Percentiles rank a stretch among this genome's conserved stretches.
These are phyloP conservation scores for Reinhardtius hippoglossoides DNA, from an alignment of 2,113 vertebrate species.

Conservation along the genomic window DNA sequence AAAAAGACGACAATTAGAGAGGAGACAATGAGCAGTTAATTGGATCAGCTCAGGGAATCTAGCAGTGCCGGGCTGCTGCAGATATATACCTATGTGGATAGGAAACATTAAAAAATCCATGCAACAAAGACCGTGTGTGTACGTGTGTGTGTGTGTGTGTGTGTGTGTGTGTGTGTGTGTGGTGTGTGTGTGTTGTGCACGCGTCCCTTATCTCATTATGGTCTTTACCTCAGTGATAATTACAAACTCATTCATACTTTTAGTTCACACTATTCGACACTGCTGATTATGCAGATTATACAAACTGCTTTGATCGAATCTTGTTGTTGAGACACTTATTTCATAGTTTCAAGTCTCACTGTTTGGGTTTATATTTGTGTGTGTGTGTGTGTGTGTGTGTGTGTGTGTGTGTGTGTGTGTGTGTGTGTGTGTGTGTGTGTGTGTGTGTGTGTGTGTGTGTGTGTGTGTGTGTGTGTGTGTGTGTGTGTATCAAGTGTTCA, in stretches of 20 bases:
- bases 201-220: too few species aligned
- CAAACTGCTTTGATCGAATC: conserved; percentile 5
- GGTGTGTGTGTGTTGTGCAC: conserved; percentile 1
- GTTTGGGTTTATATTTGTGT: too few species aligned
- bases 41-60: conserved; percentile 11
- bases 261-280: conserved; percentile 42
- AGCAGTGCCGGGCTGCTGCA: conserved; percentile 2
- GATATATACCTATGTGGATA: background rate
- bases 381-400: too few species aligned
- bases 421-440: too few species aligned
- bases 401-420: too few species aligned
- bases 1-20: background rate
- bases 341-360: too few species aligned
- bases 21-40: conserved; percentile 7
- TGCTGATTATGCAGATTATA: conserved; percentile 25
- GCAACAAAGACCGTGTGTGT: background rate
- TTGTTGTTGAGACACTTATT: background rate
- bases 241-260: conserved; percentile 51
- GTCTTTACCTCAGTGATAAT: too few species aligned
- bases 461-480: background rate
- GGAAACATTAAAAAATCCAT: conserved; percentile 14
- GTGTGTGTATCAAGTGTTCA: background rate
- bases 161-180: conserved; percentile 6
- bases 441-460: too few species aligned
- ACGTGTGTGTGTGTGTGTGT: conserved; percentile 7